phyloP scores from a whole-genome alignment of 2,113 vertebrate genomes.

The chimpanzee (Pan troglodytes) region NHGRI_mPanTro3-v2.1_pri NC_072398.2:187533001-187533500 shows the following conservation, averaged over 20 bases:
- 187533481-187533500: constrained; percentile 85
- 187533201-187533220: background rate
- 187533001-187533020: background rate
- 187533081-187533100: background rate
- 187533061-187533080: background rate
- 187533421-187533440: constrained; percentile 96
- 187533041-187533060: background rate
- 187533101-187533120: background rate
- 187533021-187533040: background rate
- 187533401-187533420: constrained; percentile 93
- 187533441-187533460: constrained; percentile 91
- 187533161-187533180: background rate
- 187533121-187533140: background rate
- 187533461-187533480: constrained; percentile 90
- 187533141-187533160: background rate
- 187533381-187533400: background rate
- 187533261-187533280: background rate
- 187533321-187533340: background rate
- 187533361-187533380: background rate
- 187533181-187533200: background rate
- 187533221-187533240: background rate
- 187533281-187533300: background rate
- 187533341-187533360: background rate
- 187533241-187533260: background rate
- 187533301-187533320: background rate